Conservation (phyloP, 1,140 invertebrate species). For the Charaxes varanes region DNA sequence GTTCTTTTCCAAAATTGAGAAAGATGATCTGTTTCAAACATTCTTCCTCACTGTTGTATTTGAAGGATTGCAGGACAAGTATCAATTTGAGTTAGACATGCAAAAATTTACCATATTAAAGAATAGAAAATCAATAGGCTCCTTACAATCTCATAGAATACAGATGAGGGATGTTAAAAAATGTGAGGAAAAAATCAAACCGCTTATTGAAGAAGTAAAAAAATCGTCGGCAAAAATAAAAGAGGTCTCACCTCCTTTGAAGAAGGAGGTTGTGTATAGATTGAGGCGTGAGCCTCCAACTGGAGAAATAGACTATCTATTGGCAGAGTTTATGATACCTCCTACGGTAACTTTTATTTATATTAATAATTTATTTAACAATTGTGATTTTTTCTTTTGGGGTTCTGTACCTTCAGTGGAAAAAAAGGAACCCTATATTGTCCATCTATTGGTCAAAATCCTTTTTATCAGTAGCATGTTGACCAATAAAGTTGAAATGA, state of each 20-base stretch:
- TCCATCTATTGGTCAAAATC: too few relatives aligned
- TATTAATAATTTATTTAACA: too few relatives aligned
- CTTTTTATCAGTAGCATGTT: too few relatives aligned
- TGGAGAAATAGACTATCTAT: slow-evolving; percentile 63
- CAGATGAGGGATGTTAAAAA: slow-evolving; percentile 78
- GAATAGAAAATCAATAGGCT: slow-evolving; percentile 81
- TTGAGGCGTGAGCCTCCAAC: slow-evolving; percentile 64
- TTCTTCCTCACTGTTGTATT: slow-evolving; percentile 85
- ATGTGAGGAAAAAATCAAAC: slow-evolving; percentile 43
- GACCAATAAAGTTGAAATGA: too few relatives aligned
- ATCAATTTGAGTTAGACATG: slow-evolving; percentile 78
- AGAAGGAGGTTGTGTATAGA: slow-evolving; percentile 58
- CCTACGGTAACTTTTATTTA: slow-evolving; percentile 63
- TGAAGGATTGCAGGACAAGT: slow-evolving; percentile 82
- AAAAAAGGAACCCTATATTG: too few relatives aligned
- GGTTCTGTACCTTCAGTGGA: too few relatives aligned
- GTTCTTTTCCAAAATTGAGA: slow-evolving; percentile 82
- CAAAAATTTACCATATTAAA: slow-evolving; percentile 76
- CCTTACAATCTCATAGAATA: slow-evolving; percentile 81
- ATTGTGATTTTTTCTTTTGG: too few relatives aligned
- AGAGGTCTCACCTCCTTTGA: slow-evolving; percentile 29
- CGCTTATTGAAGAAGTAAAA: slow-evolving; percentile 75
- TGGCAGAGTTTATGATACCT: slow-evolving; percentile 76
- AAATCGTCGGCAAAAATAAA: slow-evolving; percentile 32
- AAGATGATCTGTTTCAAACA: slow-evolving; percentile 80